Evolutionary conservation across 2,797 vertebrate species (phyloP).

Genomic region (Anas flavirostris): DNA sequence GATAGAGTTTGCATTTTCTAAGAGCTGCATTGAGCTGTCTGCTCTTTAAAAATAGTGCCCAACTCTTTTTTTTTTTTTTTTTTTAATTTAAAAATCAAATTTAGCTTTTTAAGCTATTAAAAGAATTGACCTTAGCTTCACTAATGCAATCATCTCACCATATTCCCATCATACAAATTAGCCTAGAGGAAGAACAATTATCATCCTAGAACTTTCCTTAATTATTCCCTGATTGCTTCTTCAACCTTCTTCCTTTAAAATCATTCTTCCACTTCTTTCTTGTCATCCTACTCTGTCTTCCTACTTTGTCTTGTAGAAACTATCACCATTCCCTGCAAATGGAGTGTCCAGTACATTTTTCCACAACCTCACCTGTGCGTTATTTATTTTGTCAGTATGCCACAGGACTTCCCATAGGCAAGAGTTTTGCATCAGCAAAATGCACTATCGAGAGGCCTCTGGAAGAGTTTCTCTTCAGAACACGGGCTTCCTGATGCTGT

Average conservation of each 20-base stretch:
- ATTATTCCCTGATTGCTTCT: conserved; percentile 39
- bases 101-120: conserved; percentile 9
- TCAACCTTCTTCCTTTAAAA: conserved; percentile 19
- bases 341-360: not conserved
- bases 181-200: conserved; percentile 45
- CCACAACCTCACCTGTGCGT: not conserved
- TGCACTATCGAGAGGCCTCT: not conserved
- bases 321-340: not conserved
- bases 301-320: accelerated
- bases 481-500: not conserved
- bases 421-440: not conserved
- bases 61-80: not conserved
- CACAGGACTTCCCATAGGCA: accelerated
- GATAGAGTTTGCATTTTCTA: not conserved
- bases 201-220: not conserved
- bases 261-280: not conserved
- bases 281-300: not conserved
- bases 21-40: not conserved
- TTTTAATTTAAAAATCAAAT: conserved; percentile 26
- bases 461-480: not conserved
- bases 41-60: not conserved
- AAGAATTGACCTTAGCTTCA: conserved; percentile 45
- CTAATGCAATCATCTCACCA: conserved; percentile 29
- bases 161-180: conserved; percentile 33
- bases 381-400: not conserved